Base-by-base conservation (phyloP, 2,797 vertebrate genomes). In the Malurus leucopterus region DNA sequence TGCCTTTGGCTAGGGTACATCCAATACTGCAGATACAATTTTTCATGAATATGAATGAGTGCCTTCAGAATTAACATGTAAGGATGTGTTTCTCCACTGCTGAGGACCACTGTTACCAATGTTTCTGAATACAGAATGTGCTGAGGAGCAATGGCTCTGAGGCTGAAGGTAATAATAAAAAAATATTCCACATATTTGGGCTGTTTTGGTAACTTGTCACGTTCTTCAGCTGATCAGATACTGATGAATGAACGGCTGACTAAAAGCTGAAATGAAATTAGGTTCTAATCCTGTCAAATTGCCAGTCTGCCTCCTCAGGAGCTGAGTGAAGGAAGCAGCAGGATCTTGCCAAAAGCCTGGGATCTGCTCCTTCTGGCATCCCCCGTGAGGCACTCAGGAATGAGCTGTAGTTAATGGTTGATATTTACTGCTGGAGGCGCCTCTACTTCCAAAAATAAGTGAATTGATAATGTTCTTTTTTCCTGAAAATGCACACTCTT, bases 1-100 rank as follows among this genome's bases (percentile, higher is more conserved):
- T 91, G 87, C 62, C 71, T 91, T 89, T 94, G 77, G 32, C 58
- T 79, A 41, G 77, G 62, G 17, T 64, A 53, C 72, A 73, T 64
- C 34, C 44, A 71, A 23, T 49, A 58, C 26, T 43, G n/a, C 65
- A 36, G 80, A 44, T 63, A 7, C 16, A 43, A 50, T 86, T 91
- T 89, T 72, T 93, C 83, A 73, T 72, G 5, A 65, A 83, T 92
- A 79, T 32, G 13, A 84, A 6, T 58, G 70, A 75, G n/a, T 62
- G 34, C 19, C 41, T 92, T 82, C 70, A 69, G 29, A 87, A 90
- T 86, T 88, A 90, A 71, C 58, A 26, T 32, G 57, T 50, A 53
- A 70, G 15, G 11, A 7, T 73, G 53, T 26, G 46, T 73, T 92
- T 76, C 53, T 51, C 61, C 51, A 4, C 38, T 76, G 4, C 6